Conservation (phyloP, 2,888 invertebrate species). For the Neelides folsomi region DNA sequence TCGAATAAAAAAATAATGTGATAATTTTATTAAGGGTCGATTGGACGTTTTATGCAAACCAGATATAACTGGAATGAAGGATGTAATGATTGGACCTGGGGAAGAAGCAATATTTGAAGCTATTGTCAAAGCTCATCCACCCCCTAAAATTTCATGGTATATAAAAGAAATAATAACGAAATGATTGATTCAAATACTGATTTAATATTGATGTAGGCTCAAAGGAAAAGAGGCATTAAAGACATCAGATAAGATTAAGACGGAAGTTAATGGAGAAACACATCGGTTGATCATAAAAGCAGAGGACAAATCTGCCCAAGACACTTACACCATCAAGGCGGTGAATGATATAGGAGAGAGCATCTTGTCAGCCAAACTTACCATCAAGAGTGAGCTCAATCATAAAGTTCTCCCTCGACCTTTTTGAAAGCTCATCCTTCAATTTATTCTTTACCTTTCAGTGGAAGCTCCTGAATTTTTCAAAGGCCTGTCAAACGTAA, state of each 20-base stretch:
- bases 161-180: neutral
- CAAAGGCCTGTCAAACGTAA: conserved; percentile 53
- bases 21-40: too few species aligned
- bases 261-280: conserved; percentile 35
- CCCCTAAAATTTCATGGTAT: conserved; percentile 7
- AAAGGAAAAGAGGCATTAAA: conserved; percentile 26
- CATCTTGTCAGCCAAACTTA: conserved; percentile 55
- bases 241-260: conserved; percentile 27
- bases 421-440: neutral
- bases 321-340: conserved; percentile 61
- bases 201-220: conserved; percentile 12
- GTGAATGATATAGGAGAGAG: conserved; percentile 72
- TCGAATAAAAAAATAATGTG: too few species aligned
- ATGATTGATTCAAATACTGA: neutral
- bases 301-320: conserved; percentile 40
- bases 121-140: conserved; percentile 10
- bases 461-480: conserved; percentile 65
- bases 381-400: conserved; percentile 53
- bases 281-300: conserved; percentile 38
- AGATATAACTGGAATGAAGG: conserved; percentile 58
- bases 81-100: conserved; percentile 13
- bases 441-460: conserved; percentile 36
- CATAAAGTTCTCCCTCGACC: neutral
- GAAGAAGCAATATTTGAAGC: conserved; percentile 11
- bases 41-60: conserved; percentile 61